Percentiles rank a stretch among this genome's conserved stretches.
These are phyloP conservation scores for Drosophila sp. DNA, from an alignment of 1,140 invertebrate species.

Conservation along the genomic window DNA sequence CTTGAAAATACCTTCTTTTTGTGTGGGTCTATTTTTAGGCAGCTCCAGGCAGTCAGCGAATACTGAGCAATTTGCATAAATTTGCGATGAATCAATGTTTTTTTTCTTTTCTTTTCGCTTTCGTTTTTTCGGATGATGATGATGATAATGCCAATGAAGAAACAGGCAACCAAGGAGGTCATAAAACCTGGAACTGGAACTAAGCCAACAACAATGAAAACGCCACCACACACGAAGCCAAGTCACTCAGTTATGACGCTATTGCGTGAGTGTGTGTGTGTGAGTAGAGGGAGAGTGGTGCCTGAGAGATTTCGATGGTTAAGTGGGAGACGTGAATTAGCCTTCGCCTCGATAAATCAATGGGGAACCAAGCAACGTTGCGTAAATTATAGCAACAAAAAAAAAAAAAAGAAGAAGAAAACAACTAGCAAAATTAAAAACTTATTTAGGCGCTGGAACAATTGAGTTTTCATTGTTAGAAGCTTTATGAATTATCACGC, in stretches of 20 bases:
- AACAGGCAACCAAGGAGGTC: slow-evolving; percentile 18
- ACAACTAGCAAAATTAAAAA: slow-evolving; percentile 23
- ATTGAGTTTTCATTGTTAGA: neutral
- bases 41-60: slow-evolving; percentile 32
- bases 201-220: slow-evolving; percentile 8
- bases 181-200: slow-evolving; percentile 17
- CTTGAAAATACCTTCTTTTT: slow-evolving; percentile 23
- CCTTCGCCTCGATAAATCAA: slow-evolving; percentile 53
- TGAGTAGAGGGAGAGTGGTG: neutral
- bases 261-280: neutral
- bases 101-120: neutral
- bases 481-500: neutral
- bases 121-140: neutral
- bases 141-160: neutral
- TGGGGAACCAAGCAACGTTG: slow-evolving; percentile 19
- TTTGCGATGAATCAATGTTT: slow-evolving; percentile 70
- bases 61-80: slow-evolving; percentile 72
- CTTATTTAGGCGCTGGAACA: neutral
- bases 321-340: slow-evolving; percentile 39
- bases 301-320: slow-evolving; percentile 15
- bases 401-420: neutral
- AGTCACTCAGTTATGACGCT: slow-evolving; percentile 4
- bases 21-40: slow-evolving; percentile 57
- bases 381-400: slow-evolving; percentile 38
- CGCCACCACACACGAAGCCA: slow-evolving; percentile 2